Evolutionary conservation across 2,113 vertebrate species (phyloP).

Genomic region (Sorex fumeus): DNA sequence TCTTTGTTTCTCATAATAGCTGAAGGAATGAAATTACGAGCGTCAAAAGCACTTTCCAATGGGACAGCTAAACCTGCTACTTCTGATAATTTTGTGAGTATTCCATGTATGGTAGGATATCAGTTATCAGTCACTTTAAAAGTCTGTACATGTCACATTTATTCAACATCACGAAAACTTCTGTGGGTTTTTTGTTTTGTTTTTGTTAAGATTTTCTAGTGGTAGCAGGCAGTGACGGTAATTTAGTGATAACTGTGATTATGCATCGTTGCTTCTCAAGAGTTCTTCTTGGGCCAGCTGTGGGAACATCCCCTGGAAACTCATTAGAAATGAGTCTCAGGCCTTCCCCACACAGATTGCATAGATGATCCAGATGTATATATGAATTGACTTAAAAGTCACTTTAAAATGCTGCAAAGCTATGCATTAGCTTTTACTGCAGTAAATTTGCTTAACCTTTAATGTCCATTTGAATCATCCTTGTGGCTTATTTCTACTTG

Average conservation of each 20-base stretch:
- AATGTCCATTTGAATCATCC: neutral
- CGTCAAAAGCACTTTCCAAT: slow-evolving; percentile 90
- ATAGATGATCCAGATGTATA: fast-evolving
- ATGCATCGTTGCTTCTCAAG: neutral
- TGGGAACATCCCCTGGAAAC: neutral
- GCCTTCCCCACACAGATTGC: neutral
- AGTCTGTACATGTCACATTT: neutral
- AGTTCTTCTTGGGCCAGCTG: neutral
- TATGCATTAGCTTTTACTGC: too few relatives aligned
- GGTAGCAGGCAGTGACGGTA: neutral
- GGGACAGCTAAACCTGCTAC: slow-evolving; percentile 88
- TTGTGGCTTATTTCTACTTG: slow-evolving; percentile 3
- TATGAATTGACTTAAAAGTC: too few relatives aligned
- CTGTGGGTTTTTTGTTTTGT: neutral
- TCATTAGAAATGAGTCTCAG: neutral
- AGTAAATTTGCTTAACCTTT: too few relatives aligned
- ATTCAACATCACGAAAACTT: neutral
- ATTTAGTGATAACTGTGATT: neutral
- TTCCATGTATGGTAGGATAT: neutral
- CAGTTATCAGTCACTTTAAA: neutral
- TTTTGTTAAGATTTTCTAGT: neutral
- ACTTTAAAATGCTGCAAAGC: too few relatives aligned
- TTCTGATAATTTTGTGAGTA: slow-evolving; percentile 89
- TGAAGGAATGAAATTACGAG: slow-evolving; percentile 93
- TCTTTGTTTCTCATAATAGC: slow-evolving; percentile 84